These are phyloP conservation scores for Drosophila flavopinicola DNA, from an alignment of 2,888 invertebrate species.

Conservation along the genomic window DNA sequence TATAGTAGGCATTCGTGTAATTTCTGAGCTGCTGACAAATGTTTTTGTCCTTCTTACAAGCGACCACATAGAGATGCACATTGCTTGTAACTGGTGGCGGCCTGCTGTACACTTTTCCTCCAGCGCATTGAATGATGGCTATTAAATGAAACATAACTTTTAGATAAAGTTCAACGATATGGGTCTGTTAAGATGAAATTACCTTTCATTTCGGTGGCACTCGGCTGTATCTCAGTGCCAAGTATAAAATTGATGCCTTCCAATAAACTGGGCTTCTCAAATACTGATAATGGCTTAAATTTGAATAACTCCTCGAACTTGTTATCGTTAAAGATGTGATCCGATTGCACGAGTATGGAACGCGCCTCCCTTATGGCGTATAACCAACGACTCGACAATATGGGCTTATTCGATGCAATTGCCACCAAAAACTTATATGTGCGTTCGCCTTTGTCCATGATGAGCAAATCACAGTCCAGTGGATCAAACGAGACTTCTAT, in stretches of 20 bases:
- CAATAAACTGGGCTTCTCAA: constrained; percentile 30
- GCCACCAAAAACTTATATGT: constrained; percentile 62
- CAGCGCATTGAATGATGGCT: constrained; percentile 62
- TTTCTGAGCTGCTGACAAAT: constrained; percentile 17
- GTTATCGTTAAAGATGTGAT: constrained; percentile 56
- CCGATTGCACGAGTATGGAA: constrained; percentile 25
- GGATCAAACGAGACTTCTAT: constrained; percentile 51
- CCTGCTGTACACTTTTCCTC: constrained; percentile 40
- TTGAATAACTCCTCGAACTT: constrained; percentile 34
- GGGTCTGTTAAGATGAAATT: background rate
- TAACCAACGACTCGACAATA: constrained; percentile 49
- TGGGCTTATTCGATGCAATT: constrained; percentile 54
- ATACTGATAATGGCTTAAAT: constrained; percentile 48
- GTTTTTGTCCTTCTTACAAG: constrained; percentile 8
- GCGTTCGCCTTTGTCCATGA: constrained; percentile 71
- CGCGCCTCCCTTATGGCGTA: constrained; percentile 27
- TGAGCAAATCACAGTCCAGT: constrained; percentile 45
- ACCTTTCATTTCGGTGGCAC: constrained; percentile 52
- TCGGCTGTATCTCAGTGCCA: constrained; percentile 42
- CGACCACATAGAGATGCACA: constrained; percentile 48
- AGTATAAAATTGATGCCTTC: constrained; percentile 47
- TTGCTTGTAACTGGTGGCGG: constrained; percentile 19
- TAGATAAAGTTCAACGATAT: background rate
- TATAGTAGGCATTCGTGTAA: constrained; percentile 32
- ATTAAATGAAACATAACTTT: background rate